These are phyloP conservation scores for Eudyptes chrysolophus DNA, from an alignment of 2,113 vertebrate genomes.

Conservation along the genomic window DNA sequence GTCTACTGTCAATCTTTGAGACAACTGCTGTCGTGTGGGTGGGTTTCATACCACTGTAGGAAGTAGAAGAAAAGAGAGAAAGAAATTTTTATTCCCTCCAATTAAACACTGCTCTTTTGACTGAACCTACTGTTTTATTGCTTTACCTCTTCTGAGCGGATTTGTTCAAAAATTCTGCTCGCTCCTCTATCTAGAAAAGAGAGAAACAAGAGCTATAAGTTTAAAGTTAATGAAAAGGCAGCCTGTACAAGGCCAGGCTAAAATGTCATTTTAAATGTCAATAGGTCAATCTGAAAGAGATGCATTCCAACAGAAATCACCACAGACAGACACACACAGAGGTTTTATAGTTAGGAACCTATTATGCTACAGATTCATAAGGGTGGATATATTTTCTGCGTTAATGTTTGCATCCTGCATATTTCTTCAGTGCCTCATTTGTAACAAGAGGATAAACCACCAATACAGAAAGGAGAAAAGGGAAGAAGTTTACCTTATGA, in stretches of 20 bases:
- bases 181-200: constrained; percentile 89
- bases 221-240: not conserved
- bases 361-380: not conserved
- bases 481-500: not conserved
- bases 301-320: not conserved
- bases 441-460: not conserved
- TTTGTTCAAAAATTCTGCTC: constrained; percentile 96
- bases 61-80: not conserved
- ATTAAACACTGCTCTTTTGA: not conserved
- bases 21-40: constrained; percentile 84
- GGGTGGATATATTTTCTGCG: not conserved
- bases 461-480: not conserved
- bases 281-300: not conserved
- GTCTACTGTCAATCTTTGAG: constrained; percentile 96
- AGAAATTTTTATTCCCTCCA: not conserved
- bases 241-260: not conserved
- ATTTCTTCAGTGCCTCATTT: not conserved
- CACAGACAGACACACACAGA: not conserved
- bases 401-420: not conserved
- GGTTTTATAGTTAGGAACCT: not conserved
- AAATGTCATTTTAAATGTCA: not conserved
- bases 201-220: not conserved
- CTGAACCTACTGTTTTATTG: not conserved
- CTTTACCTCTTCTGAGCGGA: constrained; percentile 95
- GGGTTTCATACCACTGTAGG: constrained; percentile 83